phyloP scores from a whole-genome alignment of 1,140 invertebrate species.

The Mactra quadrangularis region DNA sequence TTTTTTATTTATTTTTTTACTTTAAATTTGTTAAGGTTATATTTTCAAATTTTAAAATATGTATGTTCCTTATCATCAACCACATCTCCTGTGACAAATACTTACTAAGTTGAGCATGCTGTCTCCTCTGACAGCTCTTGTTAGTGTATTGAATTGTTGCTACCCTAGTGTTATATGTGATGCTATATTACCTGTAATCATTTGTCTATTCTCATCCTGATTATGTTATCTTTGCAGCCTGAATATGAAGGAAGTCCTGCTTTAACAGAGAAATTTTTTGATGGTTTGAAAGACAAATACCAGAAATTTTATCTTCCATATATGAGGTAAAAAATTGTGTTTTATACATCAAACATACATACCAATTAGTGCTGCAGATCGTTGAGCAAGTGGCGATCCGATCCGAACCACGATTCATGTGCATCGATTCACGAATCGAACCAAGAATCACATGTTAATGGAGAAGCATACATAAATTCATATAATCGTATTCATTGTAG shows the following conservation, averaged over 20 bases:
- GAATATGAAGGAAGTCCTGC: slow-evolving; percentile 7
- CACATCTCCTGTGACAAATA: too few species aligned
- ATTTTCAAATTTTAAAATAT: too few species aligned
- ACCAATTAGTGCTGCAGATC: neutral
- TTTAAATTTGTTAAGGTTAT: too few species aligned
- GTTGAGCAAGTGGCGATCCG: neutral
- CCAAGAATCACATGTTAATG: neutral
- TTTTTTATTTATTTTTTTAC: too few species aligned
- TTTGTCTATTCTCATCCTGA: too few species aligned
- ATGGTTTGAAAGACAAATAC: slow-evolving; percentile 9
- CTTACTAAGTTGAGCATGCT: too few species aligned
- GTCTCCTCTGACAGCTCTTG: too few species aligned
- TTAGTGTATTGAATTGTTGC: too few species aligned
- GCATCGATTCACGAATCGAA: neutral
- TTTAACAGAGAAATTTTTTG: slow-evolving; percentile 7
- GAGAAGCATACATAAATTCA: neutral
- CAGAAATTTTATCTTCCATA: neutral
- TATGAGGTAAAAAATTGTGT: neutral
- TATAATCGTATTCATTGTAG: neutral
- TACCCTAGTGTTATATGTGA: too few species aligned
- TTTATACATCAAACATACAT: neutral
- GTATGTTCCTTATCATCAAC: too few species aligned
- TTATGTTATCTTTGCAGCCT: slow-evolving; percentile 28
- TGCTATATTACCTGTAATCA: too few species aligned
- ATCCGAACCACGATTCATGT: neutral